A percentile compares a stretch with the other conserved stretches of the same genome.
These are phyloP conservation scores for Oxyteleia sp. DNA, from an alignment of 2,888 invertebrate genomes.

Conservation along the genomic window DNA sequence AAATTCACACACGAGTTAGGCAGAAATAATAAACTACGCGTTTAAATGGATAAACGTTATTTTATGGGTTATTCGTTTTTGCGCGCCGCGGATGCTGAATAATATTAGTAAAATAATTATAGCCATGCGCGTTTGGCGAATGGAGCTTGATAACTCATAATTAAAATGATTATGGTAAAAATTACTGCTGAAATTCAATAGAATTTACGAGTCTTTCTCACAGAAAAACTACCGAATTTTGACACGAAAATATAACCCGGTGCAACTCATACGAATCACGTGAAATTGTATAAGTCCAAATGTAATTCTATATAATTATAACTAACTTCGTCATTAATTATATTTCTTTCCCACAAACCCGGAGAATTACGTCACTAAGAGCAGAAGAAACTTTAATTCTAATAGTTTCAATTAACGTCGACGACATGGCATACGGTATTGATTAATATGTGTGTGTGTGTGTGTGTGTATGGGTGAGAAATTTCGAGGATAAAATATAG, in stretches of 20 bases:
- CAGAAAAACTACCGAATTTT: background rate
- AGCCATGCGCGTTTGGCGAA: background rate
- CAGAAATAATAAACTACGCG: slow-evolving; percentile 11
- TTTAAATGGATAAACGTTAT: slow-evolving; percentile 17
- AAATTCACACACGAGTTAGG: slow-evolving; percentile 9
- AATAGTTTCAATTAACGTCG: slow-evolving; percentile 51
- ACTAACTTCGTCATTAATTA: slow-evolving; percentile 24
- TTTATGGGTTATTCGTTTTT: slow-evolving; percentile 29
- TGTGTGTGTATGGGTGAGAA: too few relatives aligned
- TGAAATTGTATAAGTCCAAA: background rate
- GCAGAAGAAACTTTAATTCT: slow-evolving; percentile 50
- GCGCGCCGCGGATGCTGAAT: background rate
- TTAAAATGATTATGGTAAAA: slow-evolving; percentile 3
- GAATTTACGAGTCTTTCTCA: background rate
- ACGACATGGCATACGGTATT: slow-evolving; percentile 24
- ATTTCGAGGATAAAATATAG: background rate
- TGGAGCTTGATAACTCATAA: slow-evolving; percentile 2
- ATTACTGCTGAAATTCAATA: background rate
- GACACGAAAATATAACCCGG: background rate
- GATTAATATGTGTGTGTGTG: slow-evolving; percentile 46
- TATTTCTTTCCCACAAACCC: slow-evolving; percentile 41
- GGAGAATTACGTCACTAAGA: slow-evolving; percentile 52
- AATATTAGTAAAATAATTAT: background rate
- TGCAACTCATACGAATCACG: background rate
- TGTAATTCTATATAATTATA: slow-evolving; percentile 30